phyloP scores from a whole-genome alignment of 2,113 vertebrate genomes.

The Heloderma charlesbogerti region DNA sequence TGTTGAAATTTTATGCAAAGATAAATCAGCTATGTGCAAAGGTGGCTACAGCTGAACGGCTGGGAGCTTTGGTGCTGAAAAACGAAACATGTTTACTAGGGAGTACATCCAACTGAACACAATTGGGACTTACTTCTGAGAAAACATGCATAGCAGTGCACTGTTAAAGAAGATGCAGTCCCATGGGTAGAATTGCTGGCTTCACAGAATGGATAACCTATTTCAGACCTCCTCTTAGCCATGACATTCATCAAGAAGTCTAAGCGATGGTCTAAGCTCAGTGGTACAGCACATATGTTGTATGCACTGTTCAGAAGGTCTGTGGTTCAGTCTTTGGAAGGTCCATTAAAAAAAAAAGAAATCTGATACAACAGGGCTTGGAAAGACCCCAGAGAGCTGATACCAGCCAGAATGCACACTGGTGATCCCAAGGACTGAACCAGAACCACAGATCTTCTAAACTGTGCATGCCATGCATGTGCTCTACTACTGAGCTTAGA shows the following conservation, averaged over 20 bases:
- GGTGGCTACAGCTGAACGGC: too few species aligned
- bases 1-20: not conserved
- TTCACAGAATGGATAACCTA: not conserved
- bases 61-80: not conserved
- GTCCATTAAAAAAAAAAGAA: not conserved
- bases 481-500: too few species aligned
- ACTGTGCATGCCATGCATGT: too few species aligned
- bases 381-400: not conserved
- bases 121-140: not conserved
- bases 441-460: too few species aligned
- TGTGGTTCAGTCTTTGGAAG: not conserved
- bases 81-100: not conserved
- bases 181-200: not conserved
- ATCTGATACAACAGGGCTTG: not conserved
- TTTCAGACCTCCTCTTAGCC: not conserved
- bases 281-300: not conserved
- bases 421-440: too few species aligned
- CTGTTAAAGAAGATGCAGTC: not conserved
- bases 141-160: not conserved
- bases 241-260: not conserved
- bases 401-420: not conserved
- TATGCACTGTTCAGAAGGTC: not conserved
- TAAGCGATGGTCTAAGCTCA: not conserved
- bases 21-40: too few species aligned
- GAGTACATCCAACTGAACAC: not conserved